Evolutionary conservation across 2,888 invertebrate species (phyloP).

Genomic region (Cataglyphis altisquamis): DNA sequence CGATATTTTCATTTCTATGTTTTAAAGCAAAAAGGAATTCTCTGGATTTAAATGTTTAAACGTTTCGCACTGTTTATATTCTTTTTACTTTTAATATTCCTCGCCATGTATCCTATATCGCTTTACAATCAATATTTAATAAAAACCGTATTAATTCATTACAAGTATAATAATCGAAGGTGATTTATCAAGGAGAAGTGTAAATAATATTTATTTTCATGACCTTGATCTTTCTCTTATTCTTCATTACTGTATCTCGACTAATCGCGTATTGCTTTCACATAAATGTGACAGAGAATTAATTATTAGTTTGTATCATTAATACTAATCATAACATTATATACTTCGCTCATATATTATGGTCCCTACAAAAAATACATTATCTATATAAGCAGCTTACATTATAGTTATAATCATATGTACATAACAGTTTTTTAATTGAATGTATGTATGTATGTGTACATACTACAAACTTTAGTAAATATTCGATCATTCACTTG

Average conservation of each 20-base stretch:
- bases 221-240: neutral
- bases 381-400: constrained; percentile 84
- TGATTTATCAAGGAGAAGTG: constrained; percentile 1
- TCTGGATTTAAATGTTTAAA: constrained; percentile 16
- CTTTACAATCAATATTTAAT: constrained; percentile 17
- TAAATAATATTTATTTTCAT: constrained; percentile 15
- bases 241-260: neutral
- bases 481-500: constrained; percentile 69
- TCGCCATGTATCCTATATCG: neutral
- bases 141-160: constrained; percentile 11
- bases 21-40: constrained; percentile 43
- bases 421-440: constrained; percentile 75
- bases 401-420: constrained; percentile 73
- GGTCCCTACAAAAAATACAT: constrained; percentile 85
- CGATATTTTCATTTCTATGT: constrained; percentile 23
- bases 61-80: constrained; percentile 1
- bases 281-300: constrained; percentile 59
- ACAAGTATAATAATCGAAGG: constrained; percentile 19
- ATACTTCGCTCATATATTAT: constrained; percentile 80
- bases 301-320: constrained; percentile 65
- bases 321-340: constrained; percentile 56
- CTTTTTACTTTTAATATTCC: constrained; percentile 11
- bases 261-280: constrained; percentile 70
- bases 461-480: constrained; percentile 61
- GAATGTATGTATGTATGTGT: constrained; percentile 36